A percentile compares a stretch with the other conserved stretches of the same genome.
Conservation (phyloP, 2,888 invertebrate genomes). For the Cecidostiba fungosa region DNA sequence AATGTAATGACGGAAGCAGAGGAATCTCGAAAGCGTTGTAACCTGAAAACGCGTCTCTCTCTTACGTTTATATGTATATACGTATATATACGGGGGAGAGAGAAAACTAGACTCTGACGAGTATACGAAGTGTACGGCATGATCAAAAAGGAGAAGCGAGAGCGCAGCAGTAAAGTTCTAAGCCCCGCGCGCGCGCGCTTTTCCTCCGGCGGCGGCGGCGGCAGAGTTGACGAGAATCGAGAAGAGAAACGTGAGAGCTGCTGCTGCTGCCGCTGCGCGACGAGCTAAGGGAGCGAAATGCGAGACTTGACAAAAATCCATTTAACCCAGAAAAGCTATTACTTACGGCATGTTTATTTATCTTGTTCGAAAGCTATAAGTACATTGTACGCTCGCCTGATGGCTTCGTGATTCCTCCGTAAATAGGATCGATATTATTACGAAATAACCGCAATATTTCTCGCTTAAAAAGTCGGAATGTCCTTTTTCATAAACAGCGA, state of each 20-base stretch:
- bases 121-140: background rate
- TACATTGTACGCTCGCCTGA: no score
- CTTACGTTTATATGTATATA: background rate
- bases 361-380: background rate
- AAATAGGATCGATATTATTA: no score
- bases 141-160: background rate
- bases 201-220: background rate
- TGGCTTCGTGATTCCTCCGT: no score
- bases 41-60: conserved; percentile 33
- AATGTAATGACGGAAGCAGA: conserved; percentile 43
- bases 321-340: conserved; percentile 51
- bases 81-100: conserved; percentile 2
- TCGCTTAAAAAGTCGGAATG: background rate
- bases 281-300: background rate
- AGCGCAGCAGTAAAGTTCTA: conserved; percentile 11
- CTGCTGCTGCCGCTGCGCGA: background rate
- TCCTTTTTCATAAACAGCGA: background rate
- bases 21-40: conserved; percentile 4
- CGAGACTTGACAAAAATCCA: conserved; percentile 52
- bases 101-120: conserved; percentile 23
- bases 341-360: conserved; percentile 39
- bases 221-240: conserved; percentile 28
- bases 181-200: background rate
- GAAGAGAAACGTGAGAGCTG: conserved; percentile 41
- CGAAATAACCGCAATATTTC: no score